Conservation (phyloP, 2,888 invertebrate species). For the Drosophila antonietae region DNA sequence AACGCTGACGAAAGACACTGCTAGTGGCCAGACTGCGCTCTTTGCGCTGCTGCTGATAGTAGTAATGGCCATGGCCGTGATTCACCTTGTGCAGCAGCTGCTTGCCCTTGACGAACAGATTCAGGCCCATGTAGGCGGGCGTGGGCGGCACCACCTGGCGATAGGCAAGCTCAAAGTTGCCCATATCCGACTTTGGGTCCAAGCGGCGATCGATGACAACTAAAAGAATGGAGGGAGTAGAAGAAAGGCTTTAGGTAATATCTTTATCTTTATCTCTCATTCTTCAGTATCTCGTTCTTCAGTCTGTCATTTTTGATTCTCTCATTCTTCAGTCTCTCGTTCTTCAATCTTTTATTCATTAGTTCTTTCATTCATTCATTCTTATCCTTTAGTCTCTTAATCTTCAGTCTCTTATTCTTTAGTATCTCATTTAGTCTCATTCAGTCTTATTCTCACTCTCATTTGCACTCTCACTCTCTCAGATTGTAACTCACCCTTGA, state of each 20-base stretch:
- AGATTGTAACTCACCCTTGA: constrained; percentile 89
- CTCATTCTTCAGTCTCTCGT: too few species aligned
- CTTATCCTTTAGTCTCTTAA: background rate
- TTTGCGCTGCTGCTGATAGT: constrained; percentile 71
- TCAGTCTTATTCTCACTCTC: background rate
- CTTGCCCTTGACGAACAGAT: constrained; percentile 83
- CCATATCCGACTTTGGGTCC: constrained; percentile 91
- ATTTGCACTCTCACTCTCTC: background rate
- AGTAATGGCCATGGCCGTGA: constrained; percentile 63
- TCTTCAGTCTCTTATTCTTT: background rate
- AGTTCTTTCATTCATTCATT: too few species aligned
- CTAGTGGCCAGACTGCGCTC: constrained; percentile 73
- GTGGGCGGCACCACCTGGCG: constrained; percentile 91
- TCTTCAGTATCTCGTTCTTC: too few species aligned
- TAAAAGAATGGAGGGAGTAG: constrained; percentile 83
- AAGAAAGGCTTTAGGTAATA: background rate
- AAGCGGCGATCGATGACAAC: constrained; percentile 91
- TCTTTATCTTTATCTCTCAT: too few species aligned
- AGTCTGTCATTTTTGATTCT: background rate
- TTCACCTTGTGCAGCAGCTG: constrained; percentile 79
- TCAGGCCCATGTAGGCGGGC: constrained; percentile 91
- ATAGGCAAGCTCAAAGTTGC: constrained; percentile 92
- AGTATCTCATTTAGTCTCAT: background rate
- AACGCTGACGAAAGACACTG: constrained; percentile 69
- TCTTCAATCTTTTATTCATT: background rate